These are phyloP conservation scores for Zophobas morio DNA, from an alignment of 1,140 invertebrate genomes.

Conservation along the genomic window DNA sequence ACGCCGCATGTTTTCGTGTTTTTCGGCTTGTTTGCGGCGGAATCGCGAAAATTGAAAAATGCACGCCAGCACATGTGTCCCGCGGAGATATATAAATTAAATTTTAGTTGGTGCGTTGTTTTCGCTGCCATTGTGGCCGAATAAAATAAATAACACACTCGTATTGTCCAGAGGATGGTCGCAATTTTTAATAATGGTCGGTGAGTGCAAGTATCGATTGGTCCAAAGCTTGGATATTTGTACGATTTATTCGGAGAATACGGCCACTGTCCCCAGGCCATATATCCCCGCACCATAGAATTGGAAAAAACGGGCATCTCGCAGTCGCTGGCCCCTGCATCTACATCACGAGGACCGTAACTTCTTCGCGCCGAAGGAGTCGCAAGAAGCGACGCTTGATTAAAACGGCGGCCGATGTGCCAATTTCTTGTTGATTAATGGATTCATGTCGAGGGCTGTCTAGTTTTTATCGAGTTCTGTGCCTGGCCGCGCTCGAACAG, in stretches of 20 bases:
- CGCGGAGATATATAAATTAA: constrained; percentile 43
- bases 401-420: not conserved
- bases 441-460: constrained; percentile 23
- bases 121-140: constrained; percentile 37
- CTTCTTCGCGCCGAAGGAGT: not conserved
- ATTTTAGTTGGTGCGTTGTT: constrained; percentile 28
- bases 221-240: constrained; percentile 57
- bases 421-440: constrained; percentile 46
- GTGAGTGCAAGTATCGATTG: constrained; percentile 57
- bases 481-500: constrained; percentile 43
- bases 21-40: constrained; percentile 54
- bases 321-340: not conserved
- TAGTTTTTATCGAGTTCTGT: constrained; percentile 45
- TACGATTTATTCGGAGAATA: constrained; percentile 59
- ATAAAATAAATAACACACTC: constrained; percentile 50
- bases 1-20: constrained; percentile 62
- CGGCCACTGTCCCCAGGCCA: constrained; percentile 56
- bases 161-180: constrained; percentile 52
- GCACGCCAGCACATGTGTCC: constrained; percentile 59
- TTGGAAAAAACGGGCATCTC: not conserved
- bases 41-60: constrained; percentile 58
- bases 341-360: too few relatives aligned
- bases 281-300: constrained; percentile 50
- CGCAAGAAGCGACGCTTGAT: not conserved
- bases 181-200: constrained; percentile 59